These are phyloP conservation scores for Erpobdella octoculata DNA, from an alignment of 2,888 invertebrate species.

Conservation along the genomic window DNA sequence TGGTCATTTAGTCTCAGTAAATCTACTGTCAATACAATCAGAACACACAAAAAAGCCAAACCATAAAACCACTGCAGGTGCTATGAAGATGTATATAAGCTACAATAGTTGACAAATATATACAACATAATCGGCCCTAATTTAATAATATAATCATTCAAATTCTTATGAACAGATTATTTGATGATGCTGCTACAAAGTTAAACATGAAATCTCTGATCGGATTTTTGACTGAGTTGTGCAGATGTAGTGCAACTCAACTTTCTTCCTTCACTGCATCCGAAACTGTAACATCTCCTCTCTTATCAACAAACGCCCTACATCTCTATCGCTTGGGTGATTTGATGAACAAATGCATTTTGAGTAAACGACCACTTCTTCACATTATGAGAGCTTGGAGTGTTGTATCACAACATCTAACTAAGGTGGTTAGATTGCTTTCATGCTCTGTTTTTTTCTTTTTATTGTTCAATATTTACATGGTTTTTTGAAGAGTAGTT, in stretches of 20 bases:
- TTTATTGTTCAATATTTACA: not conserved
- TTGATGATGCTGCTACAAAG: conserved; percentile 78
- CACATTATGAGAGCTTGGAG: conserved; percentile 88
- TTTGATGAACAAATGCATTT: conserved; percentile 75
- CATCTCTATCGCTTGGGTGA: conserved; percentile 79
- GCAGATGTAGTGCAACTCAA: conserved; percentile 76
- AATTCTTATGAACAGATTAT: conserved; percentile 61
- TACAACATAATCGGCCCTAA: too few relatives aligned
- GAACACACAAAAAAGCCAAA: too few relatives aligned
- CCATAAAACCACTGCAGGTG: too few relatives aligned
- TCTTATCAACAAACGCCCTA: conserved; percentile 46
- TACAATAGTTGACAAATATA: too few relatives aligned
- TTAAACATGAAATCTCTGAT: conserved; percentile 75
- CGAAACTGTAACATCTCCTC: conserved; percentile 6
- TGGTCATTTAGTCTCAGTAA: too few relatives aligned
- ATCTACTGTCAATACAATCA: too few relatives aligned
- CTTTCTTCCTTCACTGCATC: conserved; percentile 50
- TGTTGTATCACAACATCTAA: conserved; percentile 81
- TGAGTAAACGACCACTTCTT: conserved; percentile 76
- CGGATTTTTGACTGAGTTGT: conserved; percentile 72
- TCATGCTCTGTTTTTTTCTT: not conserved
- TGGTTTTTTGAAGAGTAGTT: too few relatives aligned
- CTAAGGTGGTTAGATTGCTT: conserved; percentile 62
- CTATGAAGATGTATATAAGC: too few relatives aligned
- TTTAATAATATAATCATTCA: not conserved